phyloP scores from a whole-genome alignment of 1,140 invertebrate genomes.

The Euwallacea similis region DNA sequence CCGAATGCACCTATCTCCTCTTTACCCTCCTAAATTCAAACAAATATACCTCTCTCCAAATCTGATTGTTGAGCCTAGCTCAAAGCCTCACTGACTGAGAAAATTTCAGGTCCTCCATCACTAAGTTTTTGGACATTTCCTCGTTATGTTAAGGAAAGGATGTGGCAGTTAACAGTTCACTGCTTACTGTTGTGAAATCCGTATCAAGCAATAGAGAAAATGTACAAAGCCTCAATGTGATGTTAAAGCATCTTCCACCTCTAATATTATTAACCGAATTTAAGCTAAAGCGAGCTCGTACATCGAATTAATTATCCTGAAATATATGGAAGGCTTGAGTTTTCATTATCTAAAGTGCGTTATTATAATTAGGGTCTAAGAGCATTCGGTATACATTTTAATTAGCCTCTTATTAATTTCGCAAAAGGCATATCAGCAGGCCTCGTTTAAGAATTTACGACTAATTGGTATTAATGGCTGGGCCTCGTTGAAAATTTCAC shows the following conservation, averaged over 20 bases:
- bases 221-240: not conserved
- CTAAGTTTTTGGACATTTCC: too few species aligned
- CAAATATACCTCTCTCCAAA: too few species aligned
- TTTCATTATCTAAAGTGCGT: conserved; percentile 30
- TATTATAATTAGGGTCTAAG: conserved; percentile 29
- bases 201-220: too few species aligned
- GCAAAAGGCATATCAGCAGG: not conserved
- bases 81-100: too few species aligned
- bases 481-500: too few species aligned
- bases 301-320: conserved; percentile 26
- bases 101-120: too few species aligned
- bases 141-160: too few species aligned
- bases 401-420: conserved; percentile 31
- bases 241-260: conserved; percentile 9
- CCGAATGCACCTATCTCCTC: too few species aligned
- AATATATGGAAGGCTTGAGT: conserved; percentile 22
- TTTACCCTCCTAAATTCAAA: too few species aligned
- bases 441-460: conserved; percentile 16
- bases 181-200: too few species aligned
- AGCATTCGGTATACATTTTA: conserved; percentile 31
- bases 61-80: too few species aligned
- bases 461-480: conserved; percentile 26
- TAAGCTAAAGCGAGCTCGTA: conserved; percentile 13
- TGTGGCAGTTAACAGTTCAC: too few species aligned
- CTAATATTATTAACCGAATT: conserved; percentile 16